Base-by-base conservation (phyloP, 2,888 invertebrate genomes). In the Torymus tubicola region DNA sequence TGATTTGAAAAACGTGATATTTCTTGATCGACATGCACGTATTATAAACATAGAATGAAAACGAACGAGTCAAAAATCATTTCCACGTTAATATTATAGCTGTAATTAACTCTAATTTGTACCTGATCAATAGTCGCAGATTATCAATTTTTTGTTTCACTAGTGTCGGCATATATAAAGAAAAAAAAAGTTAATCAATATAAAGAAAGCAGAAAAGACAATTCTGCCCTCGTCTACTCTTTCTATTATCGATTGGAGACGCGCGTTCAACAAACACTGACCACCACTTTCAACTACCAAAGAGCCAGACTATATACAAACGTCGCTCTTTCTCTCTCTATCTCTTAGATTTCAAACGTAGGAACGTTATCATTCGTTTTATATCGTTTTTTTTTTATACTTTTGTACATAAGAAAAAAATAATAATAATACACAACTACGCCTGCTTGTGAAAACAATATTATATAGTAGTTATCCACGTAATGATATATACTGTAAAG, bases 281-380 rank as follows among this genome's bases (percentile, higher is more conserved):
- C 85, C 85, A 85, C 85, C 85, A 85, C 85, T 84, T 84, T 84
- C 73, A 82, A 82, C 84, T 84, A 85, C 84, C 84, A 83, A 83
- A 60, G 13, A 67, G 42, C 57, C 42, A 42, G 42, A 42, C 42
- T 42, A 42, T 42, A 42, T 42, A 42, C 42, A 8, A 8, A 42
- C 42, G 42, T 42, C 42, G 42, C 42, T 42, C 42, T 42, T 8
- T 42, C 8, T 42, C 8, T 42, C 42, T 5, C 42, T 42, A 5
- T 42, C 42, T 42, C 8, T 42, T 42, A 42, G 42, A 42, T 42
- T 8, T 42, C 42, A 2, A 21, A 21, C 21, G 42, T 42, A 42
- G 42, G 42, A 42, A 42, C 42, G 42, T 42, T 42, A 42, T 42
- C 42, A 42, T 42, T 42, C 8, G 42, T 42, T 42, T 42, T 42